A percentile compares a stretch with the other conserved stretches of the same genome.
Conservation (phyloP, 2,888 invertebrate species). For the Dynastes tityus region DNA sequence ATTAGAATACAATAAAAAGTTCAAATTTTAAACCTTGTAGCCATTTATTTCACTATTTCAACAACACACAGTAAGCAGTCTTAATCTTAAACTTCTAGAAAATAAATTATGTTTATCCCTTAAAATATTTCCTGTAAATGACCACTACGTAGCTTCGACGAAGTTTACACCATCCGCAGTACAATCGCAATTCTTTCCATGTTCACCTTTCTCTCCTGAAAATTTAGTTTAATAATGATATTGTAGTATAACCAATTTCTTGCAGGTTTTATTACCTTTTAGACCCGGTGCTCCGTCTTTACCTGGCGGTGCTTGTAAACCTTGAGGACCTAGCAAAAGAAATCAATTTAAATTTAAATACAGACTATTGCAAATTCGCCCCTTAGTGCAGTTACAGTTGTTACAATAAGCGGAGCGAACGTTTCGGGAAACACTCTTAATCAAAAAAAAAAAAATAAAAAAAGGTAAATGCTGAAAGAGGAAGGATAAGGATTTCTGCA, state of each 20-base stretch:
- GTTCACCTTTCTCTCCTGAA: constrained; percentile 17
- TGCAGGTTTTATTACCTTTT: neutral
- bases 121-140: neutral
- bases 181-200: constrained; percentile 29
- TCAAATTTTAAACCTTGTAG: too few species aligned
- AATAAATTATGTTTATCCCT: neutral
- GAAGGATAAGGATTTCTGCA: too few species aligned
- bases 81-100: too few species aligned
- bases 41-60: too few species aligned
- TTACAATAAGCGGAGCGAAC: too few species aligned
- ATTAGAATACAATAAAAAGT: too few species aligned
- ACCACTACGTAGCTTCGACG: neutral
- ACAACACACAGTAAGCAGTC: too few species aligned
- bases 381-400: too few species aligned
- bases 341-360: neutral
- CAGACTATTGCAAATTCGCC: too few species aligned
- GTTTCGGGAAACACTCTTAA: too few species aligned
- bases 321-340: neutral
- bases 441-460: too few species aligned
- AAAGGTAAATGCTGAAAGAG: too few species aligned
- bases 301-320: constrained; percentile 12
- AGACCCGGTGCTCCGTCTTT: neutral
- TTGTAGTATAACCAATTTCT: neutral
- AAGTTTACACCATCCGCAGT: neutral
- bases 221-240: neutral